Percentiles rank a stretch among this genome's conserved stretches.
Conservation (phyloP, 2,797 vertebrate genomes). For the Muscicapa comitata region DNA sequence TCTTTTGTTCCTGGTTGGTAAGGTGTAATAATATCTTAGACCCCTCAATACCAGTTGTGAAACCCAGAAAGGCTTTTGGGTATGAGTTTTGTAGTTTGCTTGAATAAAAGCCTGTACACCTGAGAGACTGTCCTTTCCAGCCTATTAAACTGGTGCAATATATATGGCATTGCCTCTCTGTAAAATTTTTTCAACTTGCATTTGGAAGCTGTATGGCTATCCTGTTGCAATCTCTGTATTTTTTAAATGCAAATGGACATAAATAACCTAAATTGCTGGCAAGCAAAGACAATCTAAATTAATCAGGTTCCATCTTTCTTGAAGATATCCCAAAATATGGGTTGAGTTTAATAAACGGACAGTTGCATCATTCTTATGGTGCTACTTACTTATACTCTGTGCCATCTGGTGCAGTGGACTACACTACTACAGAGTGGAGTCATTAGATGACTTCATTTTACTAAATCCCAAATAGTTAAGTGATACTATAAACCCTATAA, state of each 20-base stretch:
- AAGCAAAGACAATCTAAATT: neutral
- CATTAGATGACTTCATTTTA: neutral
- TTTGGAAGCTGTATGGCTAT: neutral
- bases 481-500: neutral
- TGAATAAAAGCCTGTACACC: neutral
- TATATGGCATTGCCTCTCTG: neutral
- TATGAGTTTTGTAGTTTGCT: neutral
- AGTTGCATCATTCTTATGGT: neutral
- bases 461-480: neutral
- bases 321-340: neutral
- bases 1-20: neutral
- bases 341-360: neutral
- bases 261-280: neutral
- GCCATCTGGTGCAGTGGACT: neutral
- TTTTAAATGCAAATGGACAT: neutral
- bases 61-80: neutral
- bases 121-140: neutral
- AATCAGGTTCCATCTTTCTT: neutral
- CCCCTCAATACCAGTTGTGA: neutral
- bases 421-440: neutral
- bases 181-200: neutral
- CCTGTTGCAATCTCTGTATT: neutral
- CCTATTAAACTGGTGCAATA: neutral
- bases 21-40: neutral
- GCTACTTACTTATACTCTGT: neutral